Base-by-base conservation (phyloP, 2,113 vertebrate genomes). In the Phoxinus phoxinus region DNA sequence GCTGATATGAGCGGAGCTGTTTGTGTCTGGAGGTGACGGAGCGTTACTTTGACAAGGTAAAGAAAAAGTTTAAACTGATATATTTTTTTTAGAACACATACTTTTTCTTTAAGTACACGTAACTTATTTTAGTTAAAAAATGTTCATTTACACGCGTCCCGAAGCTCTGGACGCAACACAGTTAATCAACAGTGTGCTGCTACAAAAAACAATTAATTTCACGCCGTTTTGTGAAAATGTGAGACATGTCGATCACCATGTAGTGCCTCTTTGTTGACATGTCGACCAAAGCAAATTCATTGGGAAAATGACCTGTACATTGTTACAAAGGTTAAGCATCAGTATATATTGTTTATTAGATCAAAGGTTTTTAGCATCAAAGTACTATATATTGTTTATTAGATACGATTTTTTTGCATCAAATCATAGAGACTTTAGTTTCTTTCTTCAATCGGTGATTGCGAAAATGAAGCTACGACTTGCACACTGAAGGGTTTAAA, bases 1-100 rank as follows among this genome's bases (percentile, higher is more conserved):
- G 73, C 65, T 89, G 86, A 89, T 46, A 46, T 1, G 2, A 65
- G 21, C 63, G 17, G 37, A 25, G 11, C 44, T n/a, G 61, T 65
- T 13, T 17, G 23, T 46, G 73, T 27, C 51, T 11, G n/a, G 27
- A 35, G 78, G 19, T 25, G 44, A 48, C n/a, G 19, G 23, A 35
- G 35, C 15, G 9, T 35, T 15, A 37, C n/a, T 1, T 19, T 61
- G 41, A 25, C 73, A 44, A 86, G 85, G 78, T 86, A 75, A 72
- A 51, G 41, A 81, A 11, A 56, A 56, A 2, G 1, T 19, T 53
- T 51, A 17, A 41, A 41, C 7, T 8, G 1, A 8, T 41, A 1
- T 15, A n/a, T 17, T 17, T 4, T 53, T 53, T 53, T 21, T 21
- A 8, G 19, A 56, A 23, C 53, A 41, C 2, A 1, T 21, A 69